phyloP scores from a whole-genome alignment of 1,140 invertebrate genomes.

The Lerema accius region DNA sequence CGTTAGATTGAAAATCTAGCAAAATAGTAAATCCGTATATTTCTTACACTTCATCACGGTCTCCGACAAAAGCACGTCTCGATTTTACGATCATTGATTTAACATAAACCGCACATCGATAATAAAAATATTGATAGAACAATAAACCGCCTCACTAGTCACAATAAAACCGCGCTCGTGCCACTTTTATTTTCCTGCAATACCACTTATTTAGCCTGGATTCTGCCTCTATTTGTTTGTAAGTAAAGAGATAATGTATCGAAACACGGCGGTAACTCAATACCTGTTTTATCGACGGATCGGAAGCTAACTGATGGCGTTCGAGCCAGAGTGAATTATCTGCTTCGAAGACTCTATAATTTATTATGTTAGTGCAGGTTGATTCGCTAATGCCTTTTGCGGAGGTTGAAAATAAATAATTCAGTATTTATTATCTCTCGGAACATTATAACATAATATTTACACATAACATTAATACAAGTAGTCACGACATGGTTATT shows the following conservation, averaged over 20 bases:
- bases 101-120: conserved; percentile 31
- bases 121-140: conserved; percentile 30
- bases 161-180: conserved; percentile 49
- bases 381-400: conserved; percentile 31
- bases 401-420: conserved; percentile 15
- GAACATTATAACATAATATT: too few species aligned
- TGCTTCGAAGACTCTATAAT: conserved; percentile 34
- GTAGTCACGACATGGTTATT: too few species aligned
- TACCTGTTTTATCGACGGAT: conserved; percentile 34
- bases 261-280: conserved; percentile 31
- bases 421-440: background rate
- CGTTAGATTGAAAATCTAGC: too few species aligned
- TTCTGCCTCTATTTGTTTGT: conserved; percentile 48
- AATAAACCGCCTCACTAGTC: conserved; percentile 38
- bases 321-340: conserved; percentile 33
- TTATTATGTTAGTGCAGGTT: conserved; percentile 30
- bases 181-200: conserved; percentile 47
- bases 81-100: conserved; percentile 28
- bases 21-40: too few species aligned
- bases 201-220: conserved; percentile 52
- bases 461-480: too few species aligned
- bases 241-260: conserved; percentile 47
- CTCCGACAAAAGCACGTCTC: background rate
- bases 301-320: conserved; percentile 34
- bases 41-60: too few species aligned